Evolutionary conservation across 2,113 vertebrate genomes (phyloP).

Genomic region (Murina feae): DNA sequence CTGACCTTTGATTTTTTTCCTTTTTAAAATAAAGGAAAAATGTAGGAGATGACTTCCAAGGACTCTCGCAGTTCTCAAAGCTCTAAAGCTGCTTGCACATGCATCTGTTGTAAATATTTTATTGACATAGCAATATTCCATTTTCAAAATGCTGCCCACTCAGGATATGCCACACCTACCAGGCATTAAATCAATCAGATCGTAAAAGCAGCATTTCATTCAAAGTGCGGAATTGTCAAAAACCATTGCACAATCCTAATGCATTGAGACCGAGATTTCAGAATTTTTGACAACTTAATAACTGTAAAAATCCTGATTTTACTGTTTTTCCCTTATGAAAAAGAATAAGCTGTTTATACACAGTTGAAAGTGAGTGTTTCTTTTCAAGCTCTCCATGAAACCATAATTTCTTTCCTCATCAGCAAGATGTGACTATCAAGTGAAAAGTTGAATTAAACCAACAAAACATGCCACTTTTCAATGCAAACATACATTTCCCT

Average conservation of each 20-base stretch:
- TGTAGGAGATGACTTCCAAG: background rate
- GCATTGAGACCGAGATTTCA: background rate
- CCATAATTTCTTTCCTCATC: background rate
- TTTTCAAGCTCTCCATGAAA: background rate
- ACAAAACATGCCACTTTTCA: background rate
- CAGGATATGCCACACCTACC: background rate
- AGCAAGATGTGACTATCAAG: background rate
- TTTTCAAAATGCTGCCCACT: background rate
- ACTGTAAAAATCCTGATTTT: conserved; percentile 18
- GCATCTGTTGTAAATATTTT: background rate
- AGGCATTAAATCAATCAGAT: background rate
- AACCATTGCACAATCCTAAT: background rate
- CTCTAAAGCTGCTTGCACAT: background rate
- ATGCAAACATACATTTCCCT: background rate
- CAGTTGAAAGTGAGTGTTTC: background rate
- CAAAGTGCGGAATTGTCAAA: background rate
- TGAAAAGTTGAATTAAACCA: background rate
- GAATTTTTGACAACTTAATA: background rate
- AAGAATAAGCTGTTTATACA: background rate
- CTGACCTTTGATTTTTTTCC: background rate
- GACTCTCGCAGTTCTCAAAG: background rate
- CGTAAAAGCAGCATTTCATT: background rate
- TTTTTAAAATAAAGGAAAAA: background rate
- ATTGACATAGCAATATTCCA: background rate
- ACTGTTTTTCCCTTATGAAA: background rate